These are phyloP conservation scores for Apis laboriosa DNA, from an alignment of 1,140 invertebrate genomes.

Conservation along the genomic window DNA sequence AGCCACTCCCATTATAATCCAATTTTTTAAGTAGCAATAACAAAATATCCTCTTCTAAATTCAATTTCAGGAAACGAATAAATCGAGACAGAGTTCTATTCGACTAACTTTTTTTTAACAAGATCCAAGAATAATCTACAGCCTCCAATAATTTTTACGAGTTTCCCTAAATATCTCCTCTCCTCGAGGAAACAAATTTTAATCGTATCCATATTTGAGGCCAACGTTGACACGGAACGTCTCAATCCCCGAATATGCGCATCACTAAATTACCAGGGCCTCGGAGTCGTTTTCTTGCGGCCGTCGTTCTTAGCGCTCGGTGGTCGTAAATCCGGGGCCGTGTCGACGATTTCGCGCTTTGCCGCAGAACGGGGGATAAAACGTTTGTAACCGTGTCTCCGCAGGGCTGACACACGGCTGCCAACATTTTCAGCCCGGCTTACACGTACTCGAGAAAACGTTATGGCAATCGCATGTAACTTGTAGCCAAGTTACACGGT, in stretches of 20 bases:
- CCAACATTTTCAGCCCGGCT: conserved; percentile 45
- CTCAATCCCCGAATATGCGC: conserved; percentile 38
- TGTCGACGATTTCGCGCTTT: conserved; percentile 58
- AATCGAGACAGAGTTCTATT: no score
- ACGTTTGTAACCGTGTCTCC: conserved; percentile 40
- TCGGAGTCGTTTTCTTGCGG: conserved; percentile 36
- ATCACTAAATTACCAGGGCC: conserved; percentile 43
- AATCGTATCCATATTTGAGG: not conserved
- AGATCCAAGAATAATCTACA: no score
- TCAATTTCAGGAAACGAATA: not conserved
- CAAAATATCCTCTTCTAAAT: not conserved
- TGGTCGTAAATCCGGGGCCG: conserved; percentile 56
- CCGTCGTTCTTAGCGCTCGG: conserved; percentile 38
- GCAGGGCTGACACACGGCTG: conserved; percentile 23
- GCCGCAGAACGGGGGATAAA: conserved; percentile 28
- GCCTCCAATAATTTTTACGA: no score
- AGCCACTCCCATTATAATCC: not conserved
- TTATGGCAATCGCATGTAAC: conserved; percentile 18
- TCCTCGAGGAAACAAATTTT: not conserved
- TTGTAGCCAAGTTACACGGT: not conserved
- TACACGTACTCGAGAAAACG: conserved; percentile 34
- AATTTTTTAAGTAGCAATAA: not conserved
- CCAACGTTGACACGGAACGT: conserved; percentile 10
- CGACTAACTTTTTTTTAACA: no score
- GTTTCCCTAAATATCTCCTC: not conserved